Evolutionary conservation across 2,888 invertebrate genomes (phyloP).

Genomic region (Dioctria linearis): DNA sequence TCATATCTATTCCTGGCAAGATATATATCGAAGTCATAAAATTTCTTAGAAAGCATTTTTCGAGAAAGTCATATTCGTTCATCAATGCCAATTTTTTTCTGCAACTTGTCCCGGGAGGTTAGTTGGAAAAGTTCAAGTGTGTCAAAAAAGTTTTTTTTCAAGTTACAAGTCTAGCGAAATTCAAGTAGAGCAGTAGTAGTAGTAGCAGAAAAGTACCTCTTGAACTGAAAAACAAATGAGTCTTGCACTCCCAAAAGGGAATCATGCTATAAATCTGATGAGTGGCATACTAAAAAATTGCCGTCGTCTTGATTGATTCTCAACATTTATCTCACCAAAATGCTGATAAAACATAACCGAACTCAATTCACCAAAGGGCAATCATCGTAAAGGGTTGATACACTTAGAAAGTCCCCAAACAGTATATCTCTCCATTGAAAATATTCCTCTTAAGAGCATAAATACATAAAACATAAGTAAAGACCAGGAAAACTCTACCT

Average conservation of each 20-base stretch:
- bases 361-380: neutral
- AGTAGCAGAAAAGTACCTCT: neutral
- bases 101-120: neutral
- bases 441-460: neutral
- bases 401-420: neutral
- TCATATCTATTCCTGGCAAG: neutral
- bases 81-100: conserved; percentile 8
- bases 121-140: neutral
- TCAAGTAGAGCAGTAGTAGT: neutral
- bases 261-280: conserved; percentile 55
- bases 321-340: conserved; percentile 55
- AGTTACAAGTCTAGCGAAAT: neutral
- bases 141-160: neutral
- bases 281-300: conserved; percentile 55
- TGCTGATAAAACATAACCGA: neutral
- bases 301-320: conserved; percentile 57
- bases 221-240: neutral
- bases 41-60: neutral
- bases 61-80: conserved; percentile 4
- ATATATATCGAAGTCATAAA: conserved; percentile 8
- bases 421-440: neutral
- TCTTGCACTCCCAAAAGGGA: conserved; percentile 33
- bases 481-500: neutral
- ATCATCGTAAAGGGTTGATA: conserved; percentile 9
- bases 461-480: neutral